Conservation (phyloP, 1,140 invertebrate genomes). For the Maconellicoccus hirsutus region DNA sequence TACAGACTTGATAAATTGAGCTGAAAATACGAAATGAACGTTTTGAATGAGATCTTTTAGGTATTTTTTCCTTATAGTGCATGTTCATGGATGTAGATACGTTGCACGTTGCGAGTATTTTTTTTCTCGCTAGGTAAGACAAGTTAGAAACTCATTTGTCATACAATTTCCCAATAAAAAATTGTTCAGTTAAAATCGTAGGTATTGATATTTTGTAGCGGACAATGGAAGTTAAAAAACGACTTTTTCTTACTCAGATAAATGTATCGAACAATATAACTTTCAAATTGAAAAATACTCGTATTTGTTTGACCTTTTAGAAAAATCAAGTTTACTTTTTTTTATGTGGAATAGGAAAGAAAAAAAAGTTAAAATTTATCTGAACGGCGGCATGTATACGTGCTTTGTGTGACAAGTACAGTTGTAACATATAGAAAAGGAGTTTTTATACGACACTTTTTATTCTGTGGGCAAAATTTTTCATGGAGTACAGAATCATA, state of each 20-base stretch:
- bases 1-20: not conserved
- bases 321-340: not conserved
- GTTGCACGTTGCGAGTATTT: not conserved
- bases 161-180: not conserved
- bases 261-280: conserved; percentile 1
- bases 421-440: not conserved
- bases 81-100: no score
- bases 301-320: not conserved
- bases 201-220: not conserved
- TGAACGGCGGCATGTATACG: not conserved
- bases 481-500: not conserved
- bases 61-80: no score
- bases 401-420: not conserved
- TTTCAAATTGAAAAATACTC: not conserved
- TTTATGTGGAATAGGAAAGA: not conserved
- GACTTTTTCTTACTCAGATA: not conserved
- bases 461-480: not conserved
- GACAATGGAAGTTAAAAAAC: not conserved
- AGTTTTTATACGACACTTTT: not conserved
- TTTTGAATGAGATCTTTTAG: not conserved
- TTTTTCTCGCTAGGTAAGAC: not conserved
- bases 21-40: not conserved
- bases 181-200: not conserved
- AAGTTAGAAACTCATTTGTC: not conserved
- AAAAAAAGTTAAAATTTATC: not conserved